These are phyloP conservation scores for Redunca redunca DNA, from an alignment of 2,113 vertebrate species.

Conservation along the genomic window DNA sequence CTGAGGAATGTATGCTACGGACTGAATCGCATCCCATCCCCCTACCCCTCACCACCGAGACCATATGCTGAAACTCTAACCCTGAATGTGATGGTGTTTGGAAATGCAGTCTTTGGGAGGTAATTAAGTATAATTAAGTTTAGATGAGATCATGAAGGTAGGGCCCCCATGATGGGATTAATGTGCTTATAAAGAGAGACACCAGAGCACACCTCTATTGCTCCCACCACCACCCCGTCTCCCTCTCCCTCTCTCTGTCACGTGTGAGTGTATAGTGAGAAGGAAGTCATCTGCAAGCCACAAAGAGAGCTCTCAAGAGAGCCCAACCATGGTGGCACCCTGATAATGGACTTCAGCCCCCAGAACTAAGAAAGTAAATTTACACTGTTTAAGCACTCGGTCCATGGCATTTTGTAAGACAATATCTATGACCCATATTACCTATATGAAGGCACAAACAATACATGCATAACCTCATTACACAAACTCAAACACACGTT, in stretches of 20 bases:
- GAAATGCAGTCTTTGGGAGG: background rate
- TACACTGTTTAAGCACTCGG: background rate
- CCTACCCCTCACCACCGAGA: background rate
- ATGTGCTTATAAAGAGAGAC: background rate
- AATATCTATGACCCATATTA: background rate
- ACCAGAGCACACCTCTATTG: accelerated
- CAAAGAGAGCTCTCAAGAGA: background rate
- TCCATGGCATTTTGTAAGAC: background rate
- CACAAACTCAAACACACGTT: background rate
- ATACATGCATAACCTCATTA: background rate
- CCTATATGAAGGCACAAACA: background rate
- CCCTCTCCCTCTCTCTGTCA: background rate
- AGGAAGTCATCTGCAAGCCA: background rate
- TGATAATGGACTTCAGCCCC: background rate
- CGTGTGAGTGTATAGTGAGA: background rate
- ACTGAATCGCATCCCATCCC: background rate
- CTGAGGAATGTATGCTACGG: background rate
- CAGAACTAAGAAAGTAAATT: background rate
- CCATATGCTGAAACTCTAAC: background rate
- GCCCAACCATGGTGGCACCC: background rate
- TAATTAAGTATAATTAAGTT: background rate
- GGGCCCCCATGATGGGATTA: background rate
- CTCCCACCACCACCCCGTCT: accelerated
- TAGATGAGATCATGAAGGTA: background rate
- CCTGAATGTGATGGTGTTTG: background rate